Evolutionary conservation across 2,113 vertebrate genomes (phyloP), one percentile per base, ranked within the genome.

Genomic region (Crotalus viridis): DNA sequence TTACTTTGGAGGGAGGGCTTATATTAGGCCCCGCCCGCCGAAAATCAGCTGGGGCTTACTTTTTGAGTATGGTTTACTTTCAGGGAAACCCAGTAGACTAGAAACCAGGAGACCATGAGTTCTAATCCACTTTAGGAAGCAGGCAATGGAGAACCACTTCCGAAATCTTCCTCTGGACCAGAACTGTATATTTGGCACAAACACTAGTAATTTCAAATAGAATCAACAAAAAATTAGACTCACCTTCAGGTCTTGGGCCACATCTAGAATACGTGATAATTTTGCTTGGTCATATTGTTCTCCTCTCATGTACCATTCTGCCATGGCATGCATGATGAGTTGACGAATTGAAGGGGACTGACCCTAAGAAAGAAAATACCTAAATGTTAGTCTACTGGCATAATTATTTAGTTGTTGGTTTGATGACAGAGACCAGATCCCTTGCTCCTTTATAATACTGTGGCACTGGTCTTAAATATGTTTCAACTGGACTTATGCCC

Each of bases 281-380:
- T 99, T 99, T 93, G 99, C 99, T 97, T 99, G 99, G 95, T 99
- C 99, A 55, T 99, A 99, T 96, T 99, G 99, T 93, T 99, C 99
- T 92, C 99, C 99, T 97, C 99, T 98, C 99, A 99, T 99, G 97
- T 99, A 99, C 99, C 99, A 99, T 96, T 99, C 99, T 90, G 99
- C 99, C 99, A 99, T 99, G 0, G 99, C 99, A 97, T 99, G 99
- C 99, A 99, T 99, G 96, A 99, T 99, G 64, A 99, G 98, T 97
- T 99, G 99, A 93, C 99, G 99, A 96, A 99, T 99, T 33, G 99
- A 99, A 91, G 99, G 99, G 97, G 99, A 99, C 97, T 99, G 99
- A 94, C 99, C 99, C 99, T 99, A 93, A 19, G 95, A 93, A 93
- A 19, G 95, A 93, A 96, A 94, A 96, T 8, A 93, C 0, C 22